Percentiles rank a stretch among this genome's conserved stretches.
phyloP scores from a whole-genome alignment of 1,140 invertebrate genomes.

The Reticulitermes speratus region DNA sequence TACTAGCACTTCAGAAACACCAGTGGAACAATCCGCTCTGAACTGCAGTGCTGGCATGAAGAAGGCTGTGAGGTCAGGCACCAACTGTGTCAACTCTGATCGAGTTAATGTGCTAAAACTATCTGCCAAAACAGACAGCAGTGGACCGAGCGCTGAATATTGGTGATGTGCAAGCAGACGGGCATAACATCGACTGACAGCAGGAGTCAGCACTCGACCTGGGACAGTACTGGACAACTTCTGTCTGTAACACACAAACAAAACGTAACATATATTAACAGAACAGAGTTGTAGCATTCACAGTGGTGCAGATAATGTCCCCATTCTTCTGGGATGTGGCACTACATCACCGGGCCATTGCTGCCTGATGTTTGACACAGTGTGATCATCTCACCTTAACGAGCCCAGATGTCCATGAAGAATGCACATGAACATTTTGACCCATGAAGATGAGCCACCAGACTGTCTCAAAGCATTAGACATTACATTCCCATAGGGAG shows the following conservation, averaged over 20 bases:
- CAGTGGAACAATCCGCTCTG: constrained; percentile 47
- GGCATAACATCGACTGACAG: constrained; percentile 64
- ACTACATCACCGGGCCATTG: no score
- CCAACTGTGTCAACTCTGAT: constrained; percentile 61
- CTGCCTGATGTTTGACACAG: no score
- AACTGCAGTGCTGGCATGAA: constrained; percentile 77
- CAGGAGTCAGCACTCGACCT: constrained; percentile 72
- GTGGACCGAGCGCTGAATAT: constrained; percentile 60
- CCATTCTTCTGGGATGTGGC: no score
- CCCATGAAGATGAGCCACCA: no score
- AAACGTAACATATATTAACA: constrained; percentile 24
- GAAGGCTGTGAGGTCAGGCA: constrained; percentile 67
- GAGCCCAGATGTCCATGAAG: no score
- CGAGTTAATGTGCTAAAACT: constrained; percentile 60
- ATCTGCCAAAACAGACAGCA: constrained; percentile 73
- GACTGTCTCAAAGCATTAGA: no score
- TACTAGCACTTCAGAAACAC: constrained; percentile 37
- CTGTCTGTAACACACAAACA: constrained; percentile 45
- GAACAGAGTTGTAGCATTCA: no score
- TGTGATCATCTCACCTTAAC: no score
- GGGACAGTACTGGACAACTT: constrained; percentile 70
- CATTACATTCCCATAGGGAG: no score
- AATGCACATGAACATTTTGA: no score
- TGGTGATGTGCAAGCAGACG: constrained; percentile 58
- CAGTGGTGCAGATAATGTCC: no score